Evolutionary conservation across 2,113 vertebrate genomes (phyloP), one percentile per base, ranked within the genome.

Genomic region (Amphiprion percula): DNA sequence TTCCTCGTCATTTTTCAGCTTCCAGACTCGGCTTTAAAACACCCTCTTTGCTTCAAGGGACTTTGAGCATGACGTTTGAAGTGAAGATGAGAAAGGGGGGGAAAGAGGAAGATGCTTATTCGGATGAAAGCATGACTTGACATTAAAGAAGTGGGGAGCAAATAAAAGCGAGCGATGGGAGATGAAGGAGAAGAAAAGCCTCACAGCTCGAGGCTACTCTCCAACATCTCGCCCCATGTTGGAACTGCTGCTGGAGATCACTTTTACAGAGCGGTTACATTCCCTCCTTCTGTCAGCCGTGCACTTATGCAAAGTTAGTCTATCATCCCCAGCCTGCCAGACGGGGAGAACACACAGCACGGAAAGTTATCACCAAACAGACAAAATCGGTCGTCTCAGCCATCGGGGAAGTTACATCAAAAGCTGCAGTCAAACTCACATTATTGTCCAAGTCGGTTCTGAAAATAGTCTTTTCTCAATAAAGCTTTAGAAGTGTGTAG

Each of bases 111-210:
- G 47, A 76, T 64, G 50, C 58, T 65, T 64, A 72, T 69, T 74
- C 1, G 11, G 80, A 84, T 84, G 77, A 82, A 87, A 84, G 81
- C 55, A 10, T 68, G 76, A 62, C 62, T 41, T 60, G 69, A 80
- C 77, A 84, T 90, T 85, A 83, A 85, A 87, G 81, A 75, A 65
- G 33, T 55, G 49, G n/a, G 59, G 62, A 77, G 83, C 62, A 85
- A 77, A 37, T 9, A 9, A 9, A 37, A 37, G 19, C 17, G 73
- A 65, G 61, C 69, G 61, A 81, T 54, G 72, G 59, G 33, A 84
- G 81, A 86, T 83, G 65, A 84, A 88, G 46, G 50, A 70, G 68
- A 64, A 12, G 61, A 80, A 74, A 84, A 52, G 19, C 19, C 76
- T 60, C 33, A 68, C 59, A 76, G 82, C 79, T 70, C 46, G 2